Base-by-base conservation (phyloP, 1,140 invertebrate genomes). In the Neodiprion lecontei region DNA sequence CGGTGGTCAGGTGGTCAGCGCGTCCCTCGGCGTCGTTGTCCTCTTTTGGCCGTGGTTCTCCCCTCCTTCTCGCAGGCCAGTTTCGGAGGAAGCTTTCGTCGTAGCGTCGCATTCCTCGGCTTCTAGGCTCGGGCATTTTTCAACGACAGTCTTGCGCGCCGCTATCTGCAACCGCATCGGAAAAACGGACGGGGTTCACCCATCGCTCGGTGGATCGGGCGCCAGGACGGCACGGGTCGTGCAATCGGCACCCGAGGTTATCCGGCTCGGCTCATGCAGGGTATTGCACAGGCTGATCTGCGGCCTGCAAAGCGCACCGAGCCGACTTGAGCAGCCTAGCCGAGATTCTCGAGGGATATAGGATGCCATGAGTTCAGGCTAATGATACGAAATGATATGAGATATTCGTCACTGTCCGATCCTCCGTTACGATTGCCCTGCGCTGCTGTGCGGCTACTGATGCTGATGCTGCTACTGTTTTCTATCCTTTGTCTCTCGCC, bases 361-460 rank as follows among this genome's bases (percentile, higher is more conserved):
- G 80, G 82, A 77, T 77, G 79, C 78, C 79, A 83, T 78, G 76
- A 84, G 80, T 79, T 80, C 78, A 74, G 78, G 85, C 82, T 85
- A 85, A 85, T 86, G 83, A 86, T 85, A 85, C 83, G 83, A 82
- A 83, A 86, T 85, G 84, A 85, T 86, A 85, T 81, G 80, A 83
- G 81, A 82, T 84, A 86, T 86, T 84, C 84, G 84, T 86, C 85
- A 86, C 85, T 86, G 85, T 86, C 85, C 79, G 82, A 85, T 85
- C 82, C 82, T 79, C 80, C 76, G 74, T 82, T 85, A 61, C 85
- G 85, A 86, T 86, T 86, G 84, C 82, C 53, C 11, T 5, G 28
- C 11, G 11, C n/a, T 14, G 3, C 53, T 12, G 11, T 12, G 53
- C 53, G 11, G 53, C 53, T 61, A 61, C 53, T 61, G 28, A 40